Percentiles rank a stretch among this genome's conserved stretches.
These are phyloP conservation scores for Metellina segmentata DNA, from an alignment of 2,888 invertebrate species.

Conservation along the genomic window DNA sequence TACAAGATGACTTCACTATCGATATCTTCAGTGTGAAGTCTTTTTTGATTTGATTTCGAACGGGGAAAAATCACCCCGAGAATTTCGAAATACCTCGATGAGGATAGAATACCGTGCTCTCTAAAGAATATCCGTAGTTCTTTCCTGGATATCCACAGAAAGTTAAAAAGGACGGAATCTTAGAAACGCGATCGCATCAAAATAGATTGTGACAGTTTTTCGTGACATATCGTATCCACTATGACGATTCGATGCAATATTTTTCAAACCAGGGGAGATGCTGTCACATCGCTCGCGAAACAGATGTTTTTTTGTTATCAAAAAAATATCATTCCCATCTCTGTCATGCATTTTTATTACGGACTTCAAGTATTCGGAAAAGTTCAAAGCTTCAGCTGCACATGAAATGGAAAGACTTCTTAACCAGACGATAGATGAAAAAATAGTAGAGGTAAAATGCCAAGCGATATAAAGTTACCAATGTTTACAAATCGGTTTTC, in stretches of 20 bases:
- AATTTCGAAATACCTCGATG: no score
- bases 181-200: constrained; percentile 25
- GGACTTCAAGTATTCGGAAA: background rate
- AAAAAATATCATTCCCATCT: background rate
- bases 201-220: constrained; percentile 49
- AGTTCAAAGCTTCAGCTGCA: background rate
- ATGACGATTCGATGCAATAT: constrained; percentile 4
- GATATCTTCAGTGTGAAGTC: no score
- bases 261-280: background rate
- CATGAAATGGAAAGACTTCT: background rate
- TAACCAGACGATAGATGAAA: background rate
- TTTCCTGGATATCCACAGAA: background rate
- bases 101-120: background rate
- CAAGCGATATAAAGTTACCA: background rate
- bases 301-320: constrained; percentile 21
- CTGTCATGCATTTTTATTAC: constrained; percentile 37
- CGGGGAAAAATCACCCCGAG: no score
- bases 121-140: constrained; percentile 8
- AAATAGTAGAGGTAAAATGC: background rate
- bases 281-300: background rate
- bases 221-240: constrained; percentile 13
- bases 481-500: no score
- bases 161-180: constrained; percentile 41
- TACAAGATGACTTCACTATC: no score
- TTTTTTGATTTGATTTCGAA: no score